A percentile compares a stretch with the other conserved stretches of the same genome.
Conservation (phyloP, 2,888 invertebrate genomes). For the Pandemis cinnamomeana region DNA sequence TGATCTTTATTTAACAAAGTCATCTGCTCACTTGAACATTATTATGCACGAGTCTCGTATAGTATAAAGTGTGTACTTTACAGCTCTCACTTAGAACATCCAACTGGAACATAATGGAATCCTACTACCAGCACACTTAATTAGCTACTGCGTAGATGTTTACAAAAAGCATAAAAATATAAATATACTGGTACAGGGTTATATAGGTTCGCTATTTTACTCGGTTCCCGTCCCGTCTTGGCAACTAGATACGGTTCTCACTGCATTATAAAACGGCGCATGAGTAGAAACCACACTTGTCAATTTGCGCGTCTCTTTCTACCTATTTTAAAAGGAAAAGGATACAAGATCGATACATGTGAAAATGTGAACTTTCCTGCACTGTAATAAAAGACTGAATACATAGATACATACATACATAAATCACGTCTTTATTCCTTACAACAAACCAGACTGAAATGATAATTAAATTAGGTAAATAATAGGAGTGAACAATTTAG, state of each 20-base stretch:
- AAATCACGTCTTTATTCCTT: no score
- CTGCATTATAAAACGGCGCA: conserved; percentile 6
- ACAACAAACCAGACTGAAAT: not conserved
- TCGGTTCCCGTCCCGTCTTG: conserved; percentile 44
- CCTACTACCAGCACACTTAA: conserved; percentile 13
- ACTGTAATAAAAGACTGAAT: not conserved
- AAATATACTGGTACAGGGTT: conserved; percentile 23
- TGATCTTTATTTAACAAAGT: not conserved
- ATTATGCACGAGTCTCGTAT: not conserved
- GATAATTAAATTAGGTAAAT: not conserved
- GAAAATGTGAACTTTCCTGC: not conserved
- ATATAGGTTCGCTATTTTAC: conserved; percentile 42
- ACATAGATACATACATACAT: no score
- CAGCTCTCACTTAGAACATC: not conserved
- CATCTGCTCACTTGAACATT: not conserved
- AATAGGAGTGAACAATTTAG: not conserved
- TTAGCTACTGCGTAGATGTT: conserved; percentile 6
- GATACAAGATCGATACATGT: not conserved
- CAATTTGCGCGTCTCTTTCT: not conserved
- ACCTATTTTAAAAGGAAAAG: not conserved
- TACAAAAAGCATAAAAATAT: conserved; percentile 13
- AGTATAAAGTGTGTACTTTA: not conserved
- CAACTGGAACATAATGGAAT: not conserved
- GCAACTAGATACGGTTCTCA: conserved; percentile 45
- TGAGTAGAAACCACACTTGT: not conserved